Evolutionary conservation across 2,888 invertebrate genomes (phyloP).

Genomic region (Athripsodes cinereus): DNA sequence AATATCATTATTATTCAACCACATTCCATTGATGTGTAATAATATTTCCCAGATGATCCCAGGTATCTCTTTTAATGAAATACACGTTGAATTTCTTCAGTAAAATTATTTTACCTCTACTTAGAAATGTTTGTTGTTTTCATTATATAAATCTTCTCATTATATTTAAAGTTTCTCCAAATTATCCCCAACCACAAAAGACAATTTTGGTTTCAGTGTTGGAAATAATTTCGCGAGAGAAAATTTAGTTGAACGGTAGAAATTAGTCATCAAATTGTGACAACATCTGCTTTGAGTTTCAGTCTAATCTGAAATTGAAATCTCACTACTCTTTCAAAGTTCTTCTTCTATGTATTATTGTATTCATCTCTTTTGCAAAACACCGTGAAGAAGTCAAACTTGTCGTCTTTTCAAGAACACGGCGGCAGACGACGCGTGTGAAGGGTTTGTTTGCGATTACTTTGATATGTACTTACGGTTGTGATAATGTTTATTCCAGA

Average conservation of each 20-base stretch:
- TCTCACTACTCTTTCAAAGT: background rate
- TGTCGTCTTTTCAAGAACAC: background rate
- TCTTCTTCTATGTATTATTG: background rate
- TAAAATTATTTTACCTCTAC: background rate
- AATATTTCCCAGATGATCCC: too few relatives aligned
- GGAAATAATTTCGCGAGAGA: background rate
- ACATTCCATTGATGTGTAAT: too few relatives aligned
- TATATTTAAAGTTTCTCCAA: background rate
- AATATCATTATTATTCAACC: too few relatives aligned
- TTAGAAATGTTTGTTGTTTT: background rate
- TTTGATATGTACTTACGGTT: background rate
- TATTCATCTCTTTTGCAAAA: background rate
- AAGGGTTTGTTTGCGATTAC: background rate
- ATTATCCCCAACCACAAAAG: background rate
- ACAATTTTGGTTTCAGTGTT: background rate
- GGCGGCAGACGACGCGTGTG: background rate
- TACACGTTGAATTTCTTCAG: too few relatives aligned
- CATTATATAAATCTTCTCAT: background rate
- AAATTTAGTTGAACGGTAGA: background rate
- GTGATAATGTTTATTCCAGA: background rate
- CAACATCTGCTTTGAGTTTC: conserved; percentile 11
- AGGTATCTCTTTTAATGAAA: too few relatives aligned
- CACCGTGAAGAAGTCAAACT: background rate
- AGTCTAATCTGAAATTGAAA: conserved; percentile 15
- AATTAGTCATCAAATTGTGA: conserved; percentile 9